A percentile compares a stretch with the other conserved stretches of the same genome.
These are phyloP conservation scores for Oostethus manadensis DNA, from an alignment of 2,113 vertebrate genomes.

Conservation along the genomic window DNA sequence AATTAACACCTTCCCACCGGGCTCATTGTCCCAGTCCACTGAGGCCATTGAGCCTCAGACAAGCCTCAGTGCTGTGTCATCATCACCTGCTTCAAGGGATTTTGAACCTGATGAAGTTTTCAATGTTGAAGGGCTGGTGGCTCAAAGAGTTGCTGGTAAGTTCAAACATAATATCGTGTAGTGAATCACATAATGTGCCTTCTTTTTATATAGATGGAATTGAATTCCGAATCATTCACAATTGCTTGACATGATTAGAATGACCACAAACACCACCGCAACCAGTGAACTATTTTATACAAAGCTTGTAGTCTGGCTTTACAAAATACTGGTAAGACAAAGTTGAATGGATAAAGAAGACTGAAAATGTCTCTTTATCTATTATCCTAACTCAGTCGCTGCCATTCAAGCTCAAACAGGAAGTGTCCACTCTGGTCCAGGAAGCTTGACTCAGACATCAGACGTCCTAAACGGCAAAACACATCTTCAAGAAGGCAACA, in stretches of 20 bases:
- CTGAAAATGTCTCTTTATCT: slow-evolving; percentile 17
- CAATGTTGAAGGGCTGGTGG: slow-evolving; percentile 90
- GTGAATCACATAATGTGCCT: not conserved
- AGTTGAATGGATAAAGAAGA: too few relatives aligned
- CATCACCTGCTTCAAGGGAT: slow-evolving; percentile 74
- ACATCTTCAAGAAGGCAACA: not conserved
- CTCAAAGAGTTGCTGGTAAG: slow-evolving; percentile 94
- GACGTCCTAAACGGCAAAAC: slow-evolving; percentile 28
- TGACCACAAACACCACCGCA: too few relatives aligned
- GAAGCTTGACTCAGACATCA: slow-evolving; percentile 34
- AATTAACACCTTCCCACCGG: slow-evolving; percentile 60
- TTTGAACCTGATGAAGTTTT: slow-evolving; percentile 76
- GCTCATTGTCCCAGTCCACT: slow-evolving; percentile 47
- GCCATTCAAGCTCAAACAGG: slow-evolving; percentile 36
- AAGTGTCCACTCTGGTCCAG: slow-evolving; percentile 10
- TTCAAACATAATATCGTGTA: not conserved
- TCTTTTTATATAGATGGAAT: not conserved
- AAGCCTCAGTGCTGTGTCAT: slow-evolving; percentile 50
- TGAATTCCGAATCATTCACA: not conserved
- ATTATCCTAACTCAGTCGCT: slow-evolving; percentile 27
- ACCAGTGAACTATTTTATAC: too few relatives aligned
- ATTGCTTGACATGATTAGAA: too few relatives aligned
- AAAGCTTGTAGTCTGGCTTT: too few relatives aligned
- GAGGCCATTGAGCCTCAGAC: slow-evolving; percentile 41
- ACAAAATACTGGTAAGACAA: too few relatives aligned